Evolutionary conservation across 1,140 invertebrate genomes (phyloP).

Genomic region (Philotrypesis tridentata): DNA sequence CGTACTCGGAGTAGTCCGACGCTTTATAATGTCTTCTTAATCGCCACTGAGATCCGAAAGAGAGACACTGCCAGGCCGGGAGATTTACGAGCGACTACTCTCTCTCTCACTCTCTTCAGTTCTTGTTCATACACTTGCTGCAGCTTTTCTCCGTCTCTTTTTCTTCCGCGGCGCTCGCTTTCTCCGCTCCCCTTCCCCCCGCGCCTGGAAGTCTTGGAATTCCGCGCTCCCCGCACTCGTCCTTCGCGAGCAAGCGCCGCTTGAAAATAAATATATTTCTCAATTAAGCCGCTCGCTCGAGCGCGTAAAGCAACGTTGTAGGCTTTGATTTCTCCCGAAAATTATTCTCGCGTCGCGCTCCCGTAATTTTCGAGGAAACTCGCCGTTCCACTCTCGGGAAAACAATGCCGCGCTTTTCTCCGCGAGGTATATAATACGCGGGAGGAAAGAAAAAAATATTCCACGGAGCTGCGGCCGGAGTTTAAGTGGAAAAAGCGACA

Average conservation of each 20-base stretch:
- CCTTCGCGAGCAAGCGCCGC: not conserved
- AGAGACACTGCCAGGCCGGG: constrained; percentile 40
- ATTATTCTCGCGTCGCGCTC: no score
- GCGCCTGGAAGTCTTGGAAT: constrained; percentile 24
- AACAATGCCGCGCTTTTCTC: no score
- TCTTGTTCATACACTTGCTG: not conserved
- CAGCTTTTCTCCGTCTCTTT: not conserved
- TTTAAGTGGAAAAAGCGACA: not conserved
- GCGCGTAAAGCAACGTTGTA: not conserved
- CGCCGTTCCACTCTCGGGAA: no score
- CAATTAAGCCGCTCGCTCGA: constrained; percentile 26
- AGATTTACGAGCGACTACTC: constrained; percentile 47
- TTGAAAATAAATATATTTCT: constrained; percentile 45
- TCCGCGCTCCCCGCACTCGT: not conserved
- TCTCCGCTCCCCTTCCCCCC: no score
- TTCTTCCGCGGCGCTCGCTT: no score
- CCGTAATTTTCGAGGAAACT: no score
- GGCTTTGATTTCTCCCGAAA: no score
- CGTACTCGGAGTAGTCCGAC: no score
- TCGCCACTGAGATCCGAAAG: constrained; percentile 46
- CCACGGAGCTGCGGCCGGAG: no score
- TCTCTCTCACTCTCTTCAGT: no score
- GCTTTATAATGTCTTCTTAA: constrained; percentile 53
- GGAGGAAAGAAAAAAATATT: not conserved
- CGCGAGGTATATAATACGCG: no score